Percentiles rank a stretch among this genome's conserved stretches.
phyloP scores from a whole-genome alignment of 2,113 vertebrate genomes.

The Eolophus roseicapilla region DNA sequence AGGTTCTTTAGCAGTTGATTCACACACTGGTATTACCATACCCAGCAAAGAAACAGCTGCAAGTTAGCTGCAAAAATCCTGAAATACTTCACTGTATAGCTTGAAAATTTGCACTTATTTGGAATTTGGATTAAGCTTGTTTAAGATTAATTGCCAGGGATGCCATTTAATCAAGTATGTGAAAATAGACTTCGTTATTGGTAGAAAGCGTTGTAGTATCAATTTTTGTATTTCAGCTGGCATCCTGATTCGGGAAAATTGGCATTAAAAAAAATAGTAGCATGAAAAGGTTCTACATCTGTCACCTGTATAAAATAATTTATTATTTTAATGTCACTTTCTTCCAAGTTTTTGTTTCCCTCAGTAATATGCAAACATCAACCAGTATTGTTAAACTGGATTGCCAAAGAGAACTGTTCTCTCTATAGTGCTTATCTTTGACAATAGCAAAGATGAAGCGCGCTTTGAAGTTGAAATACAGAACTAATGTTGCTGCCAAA shows the following conservation, averaged over 20 bases:
- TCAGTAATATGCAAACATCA: not conserved
- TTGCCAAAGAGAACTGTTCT: not conserved
- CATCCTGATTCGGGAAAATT: not conserved
- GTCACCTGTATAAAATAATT: not conserved
- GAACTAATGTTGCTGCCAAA: not conserved
- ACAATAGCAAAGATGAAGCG: not conserved
- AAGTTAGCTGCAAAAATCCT: not conserved
- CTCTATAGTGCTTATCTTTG: not conserved
- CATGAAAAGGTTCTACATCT: not conserved
- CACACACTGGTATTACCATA: not conserved
- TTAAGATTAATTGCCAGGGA: not conserved
- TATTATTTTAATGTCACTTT: not conserved
- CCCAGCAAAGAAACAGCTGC: not conserved
- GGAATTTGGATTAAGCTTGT: not conserved
- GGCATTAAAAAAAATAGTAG: not conserved
- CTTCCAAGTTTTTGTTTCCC: not conserved
- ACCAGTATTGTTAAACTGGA: not conserved
- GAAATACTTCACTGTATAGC: not conserved
- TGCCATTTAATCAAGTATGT: not conserved
- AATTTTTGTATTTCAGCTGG: not conserved
- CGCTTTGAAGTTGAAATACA: not conserved
- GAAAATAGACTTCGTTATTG: not conserved
- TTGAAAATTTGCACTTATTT: not conserved
- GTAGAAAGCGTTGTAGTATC: not conserved
- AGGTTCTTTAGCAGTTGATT: not conserved